phyloP scores from a whole-genome alignment of 2,113 vertebrate genomes.

The Pelusios castaneus region DNA sequence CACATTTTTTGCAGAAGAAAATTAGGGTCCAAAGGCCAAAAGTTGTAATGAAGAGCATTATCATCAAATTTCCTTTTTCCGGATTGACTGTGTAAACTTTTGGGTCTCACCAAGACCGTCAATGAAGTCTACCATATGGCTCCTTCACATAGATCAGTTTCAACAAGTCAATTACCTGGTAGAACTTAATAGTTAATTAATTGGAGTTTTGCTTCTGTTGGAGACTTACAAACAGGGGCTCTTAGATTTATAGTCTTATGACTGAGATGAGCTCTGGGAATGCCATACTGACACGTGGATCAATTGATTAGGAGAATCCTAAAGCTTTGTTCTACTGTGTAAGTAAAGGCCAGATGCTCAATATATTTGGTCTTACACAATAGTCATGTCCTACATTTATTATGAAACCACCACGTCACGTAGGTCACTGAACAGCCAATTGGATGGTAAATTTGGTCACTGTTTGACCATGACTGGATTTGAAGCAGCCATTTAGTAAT shows the following conservation, averaged over 20 bases:
- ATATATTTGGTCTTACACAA: neutral
- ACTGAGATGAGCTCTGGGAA: neutral
- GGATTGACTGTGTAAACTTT: neutral
- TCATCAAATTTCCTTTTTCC: neutral
- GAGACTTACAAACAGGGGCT: neutral
- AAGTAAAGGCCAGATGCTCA: neutral
- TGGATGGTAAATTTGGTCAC: neutral
- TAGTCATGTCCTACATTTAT: neutral
- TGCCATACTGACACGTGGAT: neutral
- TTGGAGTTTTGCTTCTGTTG: neutral
- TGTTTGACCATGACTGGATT: neutral
- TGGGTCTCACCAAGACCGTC: neutral
- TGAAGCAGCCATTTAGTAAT: neutral
- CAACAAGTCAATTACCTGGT: neutral
- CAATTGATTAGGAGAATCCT: neutral
- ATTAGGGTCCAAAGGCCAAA: neutral
- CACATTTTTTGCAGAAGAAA: neutral
- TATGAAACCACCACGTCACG: neutral
- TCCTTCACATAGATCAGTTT: neutral
- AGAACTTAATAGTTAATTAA: neutral
- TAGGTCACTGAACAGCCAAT: neutral
- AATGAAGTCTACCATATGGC: neutral
- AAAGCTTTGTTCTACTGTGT: neutral
- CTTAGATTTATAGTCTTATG: neutral
- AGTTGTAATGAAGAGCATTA: neutral